Base-by-base conservation (phyloP, 2,888 invertebrate genomes). In the Dryomyza anilis region DNA sequence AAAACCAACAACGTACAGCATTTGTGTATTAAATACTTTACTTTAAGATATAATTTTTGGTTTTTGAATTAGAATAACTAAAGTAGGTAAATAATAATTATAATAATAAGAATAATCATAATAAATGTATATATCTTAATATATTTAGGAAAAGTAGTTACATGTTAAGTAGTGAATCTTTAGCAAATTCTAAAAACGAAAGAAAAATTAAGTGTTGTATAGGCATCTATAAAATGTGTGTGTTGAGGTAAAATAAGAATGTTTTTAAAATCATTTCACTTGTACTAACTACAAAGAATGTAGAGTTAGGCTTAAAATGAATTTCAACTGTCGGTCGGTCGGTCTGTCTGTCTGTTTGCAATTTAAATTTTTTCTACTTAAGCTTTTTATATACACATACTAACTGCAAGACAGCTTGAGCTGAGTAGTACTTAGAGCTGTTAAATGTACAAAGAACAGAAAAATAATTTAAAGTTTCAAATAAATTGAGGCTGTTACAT, bases 21-120 rank as follows among this genome's bases (percentile, higher is more conserved):
- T 55, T 55, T 36, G 23, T 55, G 36, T 36, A 55, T 55, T 55
- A 55, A 33, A 55, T 55, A 55, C 55, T 55, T 36, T 55, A 36
- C 6, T n/a, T n/a, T n/a, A n/a, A n/a, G 14, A 55, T 55, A 55
- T 36, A 36, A 36, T 55, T 55, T 55, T 55, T 55, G 55, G 55
- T 55, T 55, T 55, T n/a, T n/a, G n/a, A n/a, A n/a, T n/a, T n/a
- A n/a, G n/a, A n/a, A n/a, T n/a, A n/a, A n/a, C n/a, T n/a, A 21
- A 55, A 14, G 36, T 36, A 19, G 10, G 33, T 21, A 53, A 53
- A 12, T 55, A 55, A 55, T 33, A 36, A 52, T 27, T 16, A 39
- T 39, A 39, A 39, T 4, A 12, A 39, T 39, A 39, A 39, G 12
- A 39, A 39, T 39, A 4, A 39, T 39, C 12, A 2, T 39, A n/a